These are phyloP conservation scores for Argynnis bischoffii DNA, from an alignment of 2,888 invertebrate genomes.

Conservation along the genomic window DNA sequence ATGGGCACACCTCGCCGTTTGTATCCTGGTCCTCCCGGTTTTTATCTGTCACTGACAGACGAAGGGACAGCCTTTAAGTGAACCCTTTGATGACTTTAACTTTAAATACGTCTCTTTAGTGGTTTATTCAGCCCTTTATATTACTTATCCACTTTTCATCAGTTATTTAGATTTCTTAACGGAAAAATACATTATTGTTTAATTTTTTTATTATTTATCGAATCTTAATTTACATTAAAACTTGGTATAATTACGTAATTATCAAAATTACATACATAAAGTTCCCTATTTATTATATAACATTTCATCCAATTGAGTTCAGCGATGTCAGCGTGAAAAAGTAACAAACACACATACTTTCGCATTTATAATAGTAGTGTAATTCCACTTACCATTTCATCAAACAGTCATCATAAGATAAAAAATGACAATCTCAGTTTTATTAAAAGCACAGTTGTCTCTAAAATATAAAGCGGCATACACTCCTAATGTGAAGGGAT, in stretches of 20 bases:
- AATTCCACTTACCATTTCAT: too few species aligned
- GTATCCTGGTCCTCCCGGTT: slow-evolving; percentile 61
- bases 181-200: neutral
- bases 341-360: too few species aligned
- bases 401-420: neutral
- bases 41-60: slow-evolving; percentile 76
- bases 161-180: too few species aligned
- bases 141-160: neutral
- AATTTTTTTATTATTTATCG: neutral
- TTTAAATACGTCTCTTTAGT: slow-evolving; percentile 38
- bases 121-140: slow-evolving; percentile 16
- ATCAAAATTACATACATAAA: too few species aligned
- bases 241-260: too few species aligned
- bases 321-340: too few species aligned
- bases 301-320: too few species aligned
- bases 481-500: slow-evolving; percentile 38
- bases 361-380: too few species aligned
- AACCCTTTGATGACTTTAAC: slow-evolving; percentile 66
- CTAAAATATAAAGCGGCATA: slow-evolving; percentile 31
- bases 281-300: too few species aligned
- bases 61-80: slow-evolving; percentile 60
- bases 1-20: slow-evolving; percentile 63
- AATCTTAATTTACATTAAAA: too few species aligned
- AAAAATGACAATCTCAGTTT: neutral
- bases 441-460: slow-evolving; percentile 9